Base-by-base conservation (phyloP, 2,888 invertebrate species). In the Lithophane socia region DNA sequence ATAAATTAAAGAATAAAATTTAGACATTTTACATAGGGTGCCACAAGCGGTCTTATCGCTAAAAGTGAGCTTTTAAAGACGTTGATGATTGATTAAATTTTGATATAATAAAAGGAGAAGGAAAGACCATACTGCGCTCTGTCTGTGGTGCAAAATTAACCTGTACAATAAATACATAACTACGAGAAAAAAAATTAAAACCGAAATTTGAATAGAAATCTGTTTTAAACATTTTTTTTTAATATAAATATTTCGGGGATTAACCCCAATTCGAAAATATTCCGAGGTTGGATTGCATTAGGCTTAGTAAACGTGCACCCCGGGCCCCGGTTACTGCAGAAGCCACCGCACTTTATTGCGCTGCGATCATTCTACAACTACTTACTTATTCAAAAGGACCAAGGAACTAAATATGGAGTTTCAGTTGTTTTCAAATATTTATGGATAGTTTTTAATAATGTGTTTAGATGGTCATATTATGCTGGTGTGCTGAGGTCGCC, bases 271-370 rank as follows among this genome's bases (percentile, higher is more conserved):
- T 18, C 42, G 4, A 0, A n/a, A 68, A 44, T 2, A 69, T 52
- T 60, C 9, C 3, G 16, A 54, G 24, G 9, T 54, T 13, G 3
- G 3, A 56, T 24, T 47, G 42, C 3, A 71, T 21, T 56, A 64
- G 10, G 42, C 3, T 80, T 73, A 37, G 52, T 44, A 58, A 73
- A 65, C 52, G n/a, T 21, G 74, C 52, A 58, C 10, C 44, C 58
- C 16, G 8, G 42, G 44, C 10, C 42, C 56, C 21, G 9, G 42
- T 58, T 4, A 21, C 61, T 64, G 58, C 65, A 73, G 56, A 73
- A 65, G 21, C 56, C 21, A 54, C 64, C 71, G 8, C 65, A 77
- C 56, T 81, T 85, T 73, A 81, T 71, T 52, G 61, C 29, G 3
- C 12, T 49, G 37, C n/a, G 24, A 60, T 83, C 18, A 29, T 73